Evolutionary conservation across 1,140 invertebrate species (phyloP).

Genomic region (Musca domestica): DNA sequence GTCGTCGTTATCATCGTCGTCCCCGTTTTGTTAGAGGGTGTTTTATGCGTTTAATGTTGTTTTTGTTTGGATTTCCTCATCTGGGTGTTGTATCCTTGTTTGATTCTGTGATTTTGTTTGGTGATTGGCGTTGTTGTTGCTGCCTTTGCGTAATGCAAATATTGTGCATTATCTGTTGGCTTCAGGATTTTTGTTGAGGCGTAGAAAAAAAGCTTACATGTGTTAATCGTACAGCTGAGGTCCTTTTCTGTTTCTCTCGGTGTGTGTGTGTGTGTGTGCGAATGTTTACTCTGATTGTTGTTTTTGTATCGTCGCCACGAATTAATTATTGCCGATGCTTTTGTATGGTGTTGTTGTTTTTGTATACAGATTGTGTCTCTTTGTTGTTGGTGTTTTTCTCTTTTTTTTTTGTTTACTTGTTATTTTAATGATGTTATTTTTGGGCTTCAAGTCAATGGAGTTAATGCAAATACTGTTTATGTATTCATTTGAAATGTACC

Average conservation of each 20-base stretch:
- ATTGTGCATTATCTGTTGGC: background rate
- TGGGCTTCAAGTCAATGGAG: no score
- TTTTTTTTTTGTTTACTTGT: background rate
- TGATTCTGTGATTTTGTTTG: background rate
- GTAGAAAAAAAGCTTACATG: constrained; percentile 37
- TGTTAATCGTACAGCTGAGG: constrained; percentile 49
- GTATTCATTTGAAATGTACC: constrained; percentile 8
- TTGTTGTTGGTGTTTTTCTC: background rate
- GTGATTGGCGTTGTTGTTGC: background rate
- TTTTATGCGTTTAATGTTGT: background rate
- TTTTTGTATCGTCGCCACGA: no score
- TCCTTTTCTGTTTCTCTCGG: constrained; percentile 24
- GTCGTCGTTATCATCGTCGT: no score
- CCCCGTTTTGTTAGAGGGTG: background rate
- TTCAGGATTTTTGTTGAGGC: background rate
- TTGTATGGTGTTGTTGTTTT: background rate
- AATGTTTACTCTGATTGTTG: background rate
- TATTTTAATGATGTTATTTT: constrained; percentile 15
- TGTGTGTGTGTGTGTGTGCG: constrained; percentile 1
- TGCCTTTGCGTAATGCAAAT: no score
- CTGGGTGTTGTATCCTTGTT: background rate
- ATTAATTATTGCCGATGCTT: background rate
- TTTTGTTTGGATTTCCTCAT: background rate
- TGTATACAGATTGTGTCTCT: background rate
- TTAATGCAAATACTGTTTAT: background rate